Evolutionary conservation across 2,888 invertebrate genomes (phyloP).

Genomic region (Polyploca ridens): DNA sequence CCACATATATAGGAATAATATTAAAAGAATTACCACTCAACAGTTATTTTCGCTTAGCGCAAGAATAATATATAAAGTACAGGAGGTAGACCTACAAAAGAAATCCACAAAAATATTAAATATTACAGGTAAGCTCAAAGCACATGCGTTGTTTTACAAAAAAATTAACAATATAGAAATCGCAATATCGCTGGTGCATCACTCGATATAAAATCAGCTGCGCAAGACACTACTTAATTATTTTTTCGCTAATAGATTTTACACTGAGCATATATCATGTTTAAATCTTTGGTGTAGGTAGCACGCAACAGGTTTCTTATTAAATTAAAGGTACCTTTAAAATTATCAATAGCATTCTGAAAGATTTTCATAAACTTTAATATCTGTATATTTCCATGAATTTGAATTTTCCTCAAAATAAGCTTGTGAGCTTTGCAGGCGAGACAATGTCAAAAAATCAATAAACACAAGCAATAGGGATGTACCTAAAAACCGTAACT

Average conservation of each 20-base stretch:
- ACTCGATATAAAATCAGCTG: neutral
- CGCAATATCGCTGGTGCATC: neutral
- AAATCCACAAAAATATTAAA: too few relatives aligned
- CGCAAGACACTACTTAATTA: neutral
- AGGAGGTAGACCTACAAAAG: neutral
- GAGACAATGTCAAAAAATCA: slow-evolving; percentile 62
- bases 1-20: neutral
- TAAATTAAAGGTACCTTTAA: neutral
- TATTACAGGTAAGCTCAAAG: too few relatives aligned
- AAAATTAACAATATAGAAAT: neutral
- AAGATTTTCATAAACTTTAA: slow-evolving; percentile 19
- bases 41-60: neutral
- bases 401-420: slow-evolving; percentile 12
- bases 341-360: slow-evolving; percentile 30
- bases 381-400: neutral
- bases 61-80: neutral
- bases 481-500: neutral
- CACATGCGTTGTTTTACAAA: neutral
- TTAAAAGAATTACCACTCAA: neutral
- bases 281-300: neutral
- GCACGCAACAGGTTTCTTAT: neutral
- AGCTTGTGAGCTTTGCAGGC: neutral
- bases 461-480: slow-evolving; percentile 40
- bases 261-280: neutral
- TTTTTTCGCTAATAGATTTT: neutral